phyloP scores from a whole-genome alignment of 2,113 vertebrate species.

The Oreochromis spilurus region DNA sequence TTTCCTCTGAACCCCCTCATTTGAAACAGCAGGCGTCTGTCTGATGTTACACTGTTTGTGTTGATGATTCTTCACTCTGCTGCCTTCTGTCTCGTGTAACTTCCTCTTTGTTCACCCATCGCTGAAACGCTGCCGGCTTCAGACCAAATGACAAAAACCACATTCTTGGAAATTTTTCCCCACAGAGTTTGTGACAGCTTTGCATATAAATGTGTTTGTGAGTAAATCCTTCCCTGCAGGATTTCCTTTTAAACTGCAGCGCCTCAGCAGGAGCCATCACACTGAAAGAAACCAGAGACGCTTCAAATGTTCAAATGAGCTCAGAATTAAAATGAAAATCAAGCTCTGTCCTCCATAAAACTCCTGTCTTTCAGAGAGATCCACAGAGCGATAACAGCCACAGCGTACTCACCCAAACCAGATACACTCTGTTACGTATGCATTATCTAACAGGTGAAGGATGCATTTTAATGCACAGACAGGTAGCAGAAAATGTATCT shows the following conservation, averaged over 20 bases:
- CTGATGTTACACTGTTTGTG: not conserved
- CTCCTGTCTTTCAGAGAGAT: not conserved
- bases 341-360: not conserved
- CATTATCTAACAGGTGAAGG: not conserved
- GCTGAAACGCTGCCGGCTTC: not conserved
- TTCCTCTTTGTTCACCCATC: not conserved
- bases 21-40: not conserved
- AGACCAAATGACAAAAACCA: not conserved
- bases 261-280: not conserved
- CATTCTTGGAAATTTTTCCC: not conserved
- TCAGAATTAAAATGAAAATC: not conserved
- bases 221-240: constrained; percentile 33
- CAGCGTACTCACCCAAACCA: too few species aligned
- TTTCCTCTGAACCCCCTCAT: not conserved
- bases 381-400: not conserved
- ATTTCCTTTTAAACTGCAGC: not conserved
- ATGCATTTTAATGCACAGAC: not conserved
- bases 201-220: constrained; percentile 39
- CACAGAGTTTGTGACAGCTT: constrained; percentile 12
- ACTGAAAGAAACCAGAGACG: not conserved
- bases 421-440: not conserved
- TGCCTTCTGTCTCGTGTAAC: not conserved
- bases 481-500: not conserved
- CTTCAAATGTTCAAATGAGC: not conserved
- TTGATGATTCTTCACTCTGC: not conserved